Percentiles rank a stretch among this genome's conserved stretches.
phyloP scores from a whole-genome alignment of 2,888 invertebrate species.

The Archips crataeganus region DNA sequence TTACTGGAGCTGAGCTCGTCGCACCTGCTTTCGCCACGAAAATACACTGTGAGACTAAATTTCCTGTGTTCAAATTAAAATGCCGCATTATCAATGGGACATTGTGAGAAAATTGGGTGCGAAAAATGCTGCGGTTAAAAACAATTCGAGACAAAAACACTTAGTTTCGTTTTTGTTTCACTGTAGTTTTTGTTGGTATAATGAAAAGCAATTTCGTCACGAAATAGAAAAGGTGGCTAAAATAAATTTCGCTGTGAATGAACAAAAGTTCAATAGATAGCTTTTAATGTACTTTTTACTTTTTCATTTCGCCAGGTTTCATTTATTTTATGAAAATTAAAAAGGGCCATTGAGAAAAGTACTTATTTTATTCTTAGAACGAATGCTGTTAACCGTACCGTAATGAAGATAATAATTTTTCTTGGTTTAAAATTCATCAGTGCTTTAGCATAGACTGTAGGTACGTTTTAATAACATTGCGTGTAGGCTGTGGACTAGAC shows the following conservation, averaged over 20 bases:
- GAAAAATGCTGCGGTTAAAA: background rate
- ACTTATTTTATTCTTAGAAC: too few relatives aligned
- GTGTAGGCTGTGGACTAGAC: too few relatives aligned
- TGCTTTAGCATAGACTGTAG: too few relatives aligned
- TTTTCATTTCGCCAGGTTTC: too few relatives aligned
- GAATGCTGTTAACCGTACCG: too few relatives aligned
- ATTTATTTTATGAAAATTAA: too few relatives aligned
- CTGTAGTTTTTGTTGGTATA: background rate
- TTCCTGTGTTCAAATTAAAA: slow-evolving; percentile 73
- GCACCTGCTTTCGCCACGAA: slow-evolving; percentile 73
- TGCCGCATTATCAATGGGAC: slow-evolving; percentile 5
- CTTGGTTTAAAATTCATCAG: too few relatives aligned
- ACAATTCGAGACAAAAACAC: background rate
- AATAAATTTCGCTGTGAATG: background rate
- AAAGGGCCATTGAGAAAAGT: too few relatives aligned
- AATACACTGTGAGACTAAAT: slow-evolving; percentile 73
- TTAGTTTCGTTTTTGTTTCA: background rate
- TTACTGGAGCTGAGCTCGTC: slow-evolving; percentile 69
- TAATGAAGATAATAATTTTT: too few relatives aligned
- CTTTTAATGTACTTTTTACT: too few relatives aligned
- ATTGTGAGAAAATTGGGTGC: slow-evolving; percentile 3
- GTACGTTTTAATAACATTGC: too few relatives aligned
- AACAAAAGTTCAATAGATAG: background rate
- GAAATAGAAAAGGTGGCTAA: background rate
- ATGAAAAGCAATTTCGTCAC: background rate